Evolutionary conservation across 2,797 vertebrate genomes (phyloP).

Genomic region (Diplodus puntazzo): DNA sequence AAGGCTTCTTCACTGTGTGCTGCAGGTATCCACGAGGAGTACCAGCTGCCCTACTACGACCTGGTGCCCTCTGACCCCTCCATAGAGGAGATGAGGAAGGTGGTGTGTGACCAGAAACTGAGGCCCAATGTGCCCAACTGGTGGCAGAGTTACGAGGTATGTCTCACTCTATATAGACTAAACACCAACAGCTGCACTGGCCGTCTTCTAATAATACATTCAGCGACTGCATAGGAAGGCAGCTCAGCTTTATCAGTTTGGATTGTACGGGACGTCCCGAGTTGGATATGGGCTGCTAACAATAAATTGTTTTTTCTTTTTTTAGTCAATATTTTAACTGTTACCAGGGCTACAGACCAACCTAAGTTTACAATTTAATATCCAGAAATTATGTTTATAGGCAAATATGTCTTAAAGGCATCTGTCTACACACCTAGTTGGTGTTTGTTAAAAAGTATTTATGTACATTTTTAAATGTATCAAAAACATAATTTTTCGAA

Average conservation of each 20-base stretch:
- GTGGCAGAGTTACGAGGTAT: conserved; percentile 99
- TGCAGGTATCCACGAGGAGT: conserved; percentile 96
- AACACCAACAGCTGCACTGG: conserved; percentile 16
- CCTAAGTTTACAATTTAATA: too few relatives aligned
- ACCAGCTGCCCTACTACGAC: conserved; percentile 98
- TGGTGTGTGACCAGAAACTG: conserved; percentile 97
- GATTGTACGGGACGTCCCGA: conserved; percentile 8
- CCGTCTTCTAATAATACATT: conserved; percentile 36
- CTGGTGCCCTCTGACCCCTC: conserved; percentile 98
- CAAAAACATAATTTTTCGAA: too few relatives aligned
- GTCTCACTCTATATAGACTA: conserved; percentile 2
- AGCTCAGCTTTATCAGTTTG: not conserved
- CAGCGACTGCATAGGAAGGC: not conserved
- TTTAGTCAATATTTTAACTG: too few relatives aligned
- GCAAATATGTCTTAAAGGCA: too few relatives aligned
- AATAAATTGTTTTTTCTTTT: too few relatives aligned
- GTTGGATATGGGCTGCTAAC: not conserved
- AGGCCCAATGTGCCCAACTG: conserved; percentile 97
- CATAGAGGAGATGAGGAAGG: conserved; percentile 99
- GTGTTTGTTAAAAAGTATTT: too few relatives aligned
- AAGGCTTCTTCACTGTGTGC: not conserved
- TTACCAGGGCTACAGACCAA: too few relatives aligned
- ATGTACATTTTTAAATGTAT: too few relatives aligned
- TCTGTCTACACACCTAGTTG: too few relatives aligned
- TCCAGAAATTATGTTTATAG: too few relatives aligned